phyloP scores from a whole-genome alignment of 2,888 invertebrate species.

The Oxyscelio sp. region DNA sequence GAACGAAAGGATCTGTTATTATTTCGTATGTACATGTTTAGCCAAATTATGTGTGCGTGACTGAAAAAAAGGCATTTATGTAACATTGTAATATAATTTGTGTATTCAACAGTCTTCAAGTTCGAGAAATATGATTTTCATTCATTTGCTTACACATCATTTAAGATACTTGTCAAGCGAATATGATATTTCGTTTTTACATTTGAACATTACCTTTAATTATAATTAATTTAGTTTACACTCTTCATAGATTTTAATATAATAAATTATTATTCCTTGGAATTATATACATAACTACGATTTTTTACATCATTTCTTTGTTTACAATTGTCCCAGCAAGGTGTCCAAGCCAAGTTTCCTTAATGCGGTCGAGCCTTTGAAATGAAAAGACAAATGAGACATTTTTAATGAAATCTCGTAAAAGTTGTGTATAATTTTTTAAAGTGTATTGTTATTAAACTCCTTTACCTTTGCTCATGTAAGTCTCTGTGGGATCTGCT shows the following conservation, averaged over 20 bases:
- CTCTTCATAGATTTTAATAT: constrained; percentile 43
- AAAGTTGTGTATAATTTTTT: no score
- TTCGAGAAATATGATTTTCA: no score
- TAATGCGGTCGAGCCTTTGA: constrained; percentile 30
- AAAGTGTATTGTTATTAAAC: neutral
- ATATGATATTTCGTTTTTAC: neutral
- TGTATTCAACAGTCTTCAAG: no score
- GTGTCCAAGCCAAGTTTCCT: constrained; percentile 34
- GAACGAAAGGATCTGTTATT: no score
- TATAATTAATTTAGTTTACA: constrained; percentile 22
- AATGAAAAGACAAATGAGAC: no score
- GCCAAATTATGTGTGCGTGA: no score
- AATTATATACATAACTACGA: neutral
- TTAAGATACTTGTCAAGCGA: neutral
- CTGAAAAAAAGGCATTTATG: constrained; percentile 2
- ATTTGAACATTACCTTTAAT: constrained; percentile 12
- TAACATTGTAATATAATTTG: neutral
- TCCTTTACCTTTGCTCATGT: constrained; percentile 81
- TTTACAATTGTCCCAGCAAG: constrained; percentile 31
- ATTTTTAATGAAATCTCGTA: no score
- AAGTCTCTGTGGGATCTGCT: constrained; percentile 81
- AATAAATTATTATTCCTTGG: constrained; percentile 32
- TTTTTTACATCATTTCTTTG: neutral
- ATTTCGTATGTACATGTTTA: neutral
- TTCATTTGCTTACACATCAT: neutral